These are phyloP conservation scores for Trachelipus rathkii DNA, from an alignment of 1,140 invertebrate genomes.

Conservation along the genomic window DNA sequence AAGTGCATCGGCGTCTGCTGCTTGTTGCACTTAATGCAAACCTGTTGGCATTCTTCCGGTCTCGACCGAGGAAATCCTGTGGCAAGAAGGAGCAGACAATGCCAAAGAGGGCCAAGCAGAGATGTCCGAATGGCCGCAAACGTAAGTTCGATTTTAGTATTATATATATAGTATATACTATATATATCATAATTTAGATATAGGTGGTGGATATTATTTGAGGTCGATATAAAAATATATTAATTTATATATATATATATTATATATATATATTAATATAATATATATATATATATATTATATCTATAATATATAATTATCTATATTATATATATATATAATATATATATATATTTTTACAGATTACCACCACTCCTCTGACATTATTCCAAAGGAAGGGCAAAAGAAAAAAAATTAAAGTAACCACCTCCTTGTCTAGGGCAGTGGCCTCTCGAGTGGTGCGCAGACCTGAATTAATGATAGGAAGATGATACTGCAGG, in stretches of 20 bases:
- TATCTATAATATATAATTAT: no score
- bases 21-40: slow-evolving; percentile 49
- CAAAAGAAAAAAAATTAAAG: no score
- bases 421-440: no score
- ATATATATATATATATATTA: no score
- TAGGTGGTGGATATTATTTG: neutral
- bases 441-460: no score
- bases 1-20: slow-evolving; percentile 52
- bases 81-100: slow-evolving; percentile 49
- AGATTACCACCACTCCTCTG: no score
- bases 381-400: no score
- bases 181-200: no score
- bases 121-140: slow-evolving; percentile 55
- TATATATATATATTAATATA: neutral
- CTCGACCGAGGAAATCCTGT: slow-evolving; percentile 45
- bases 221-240: no score
- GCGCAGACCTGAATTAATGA: no score
- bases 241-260: neutral
- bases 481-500: no score
- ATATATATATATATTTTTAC: neutral
- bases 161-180: no score
- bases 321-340: neutral
- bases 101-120: slow-evolving; percentile 50
- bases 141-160: slow-evolving; percentile 48
- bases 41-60: slow-evolving; percentile 47